Percentiles rank a stretch among this genome's conserved stretches.
Conservation (phyloP, 2,888 invertebrate genomes). For the Drosophila phalerata region DNA sequence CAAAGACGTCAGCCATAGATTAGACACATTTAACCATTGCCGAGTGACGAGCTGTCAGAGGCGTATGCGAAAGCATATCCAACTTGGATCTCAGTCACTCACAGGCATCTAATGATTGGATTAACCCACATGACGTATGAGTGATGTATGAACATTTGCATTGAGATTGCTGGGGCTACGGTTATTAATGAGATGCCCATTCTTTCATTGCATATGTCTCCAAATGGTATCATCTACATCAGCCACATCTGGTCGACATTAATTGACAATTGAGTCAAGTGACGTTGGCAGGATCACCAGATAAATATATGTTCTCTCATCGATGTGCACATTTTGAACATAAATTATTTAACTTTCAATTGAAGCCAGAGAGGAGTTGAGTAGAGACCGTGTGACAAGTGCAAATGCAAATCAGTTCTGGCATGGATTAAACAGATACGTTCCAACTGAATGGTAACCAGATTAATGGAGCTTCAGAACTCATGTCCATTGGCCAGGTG, state of each 20-base stretch:
- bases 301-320: conserved; percentile 19
- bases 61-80: conserved; percentile 23
- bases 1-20: conserved; percentile 45
- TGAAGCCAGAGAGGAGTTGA: not conserved
- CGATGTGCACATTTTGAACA: conserved; percentile 21
- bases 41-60: conserved; percentile 47
- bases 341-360: conserved; percentile 20
- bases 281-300: conserved; percentile 32
- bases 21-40: conserved; percentile 44
- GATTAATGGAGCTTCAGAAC: conserved; percentile 1
- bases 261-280: conserved; percentile 66
- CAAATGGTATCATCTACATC: not conserved
- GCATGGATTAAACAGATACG: conserved; percentile 38
- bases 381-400: conserved; percentile 20
- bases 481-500: not conserved
- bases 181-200: conserved; percentile 70
- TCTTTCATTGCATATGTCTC: conserved; percentile 31
- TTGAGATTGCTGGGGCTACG: conserved; percentile 41
- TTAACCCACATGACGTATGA: conserved; percentile 78
- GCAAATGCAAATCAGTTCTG: conserved; percentile 59
- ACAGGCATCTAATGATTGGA: conserved; percentile 62
- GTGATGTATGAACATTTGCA: conserved; percentile 70
- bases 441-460: conserved; percentile 1
- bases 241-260: conserved; percentile 59
- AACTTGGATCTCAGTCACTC: conserved; percentile 30